Base-by-base conservation (phyloP, 2,888 invertebrate species). In the Drosophila anceps region DNA sequence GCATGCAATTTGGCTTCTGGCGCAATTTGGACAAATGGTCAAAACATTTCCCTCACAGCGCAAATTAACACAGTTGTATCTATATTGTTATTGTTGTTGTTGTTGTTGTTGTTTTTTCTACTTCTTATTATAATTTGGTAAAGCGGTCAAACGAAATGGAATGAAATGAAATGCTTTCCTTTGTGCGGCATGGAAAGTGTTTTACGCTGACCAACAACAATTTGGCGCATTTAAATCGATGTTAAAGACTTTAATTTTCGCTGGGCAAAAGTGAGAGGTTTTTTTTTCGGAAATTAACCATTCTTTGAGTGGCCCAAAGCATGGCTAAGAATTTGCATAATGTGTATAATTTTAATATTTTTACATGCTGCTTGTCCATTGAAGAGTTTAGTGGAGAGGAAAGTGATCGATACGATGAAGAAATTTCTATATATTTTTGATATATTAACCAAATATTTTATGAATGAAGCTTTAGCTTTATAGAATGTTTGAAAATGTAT, bases 1-100 rank as follows among this genome's bases (percentile, higher is more conserved):
- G 88, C 83, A 88, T 84, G 84, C 81, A 81, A 85, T 84, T 84
- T 88, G 51, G 70, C 81, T 78, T 77, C 84, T 84, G 84, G 69
- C 88, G 82, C 77, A 83, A 84, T 83, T 87, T 82, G 59, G 67
- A 54, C 70, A 84, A 87, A 82, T 79, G 74, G 65, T 41, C 69
- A 69, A 79, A 75, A 77, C 59, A 53, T 68, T 71, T 73, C 55
- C 69, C 66, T 57, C 70, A 73, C 44, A 39, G 61, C 69, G 74
- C 68, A 82, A 84, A 84, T 84, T 84, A 84, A 84, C 83, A 84
- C 85, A 84, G 80, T 87, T 84, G 88, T 82, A 66, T 29, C 64
- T 69, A 70, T 70, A 54, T 55, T 60, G 31, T 50, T 53, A 4
- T 24, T 51, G 31, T 57, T 60, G 31, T 43, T 43, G 27, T 57